A percentile compares a stretch with the other conserved stretches of the same genome.
Conservation (phyloP, 2,113 vertebrate genomes). For the Zingel zingel region DNA sequence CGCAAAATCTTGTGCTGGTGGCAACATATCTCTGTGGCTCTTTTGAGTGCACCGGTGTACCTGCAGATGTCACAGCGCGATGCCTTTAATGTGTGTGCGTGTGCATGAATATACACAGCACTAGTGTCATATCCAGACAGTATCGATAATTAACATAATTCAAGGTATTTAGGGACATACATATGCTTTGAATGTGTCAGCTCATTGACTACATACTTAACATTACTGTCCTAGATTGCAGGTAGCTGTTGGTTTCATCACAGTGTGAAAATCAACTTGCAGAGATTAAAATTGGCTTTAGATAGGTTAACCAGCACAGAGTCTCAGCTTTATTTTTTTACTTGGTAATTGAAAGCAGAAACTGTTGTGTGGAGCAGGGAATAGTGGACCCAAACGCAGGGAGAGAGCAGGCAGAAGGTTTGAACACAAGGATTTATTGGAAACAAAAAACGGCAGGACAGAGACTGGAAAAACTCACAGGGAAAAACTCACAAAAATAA, state of each 20-base stretch:
- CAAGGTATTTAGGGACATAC: neutral
- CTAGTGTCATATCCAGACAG: neutral
- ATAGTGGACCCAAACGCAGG: too few relatives aligned
- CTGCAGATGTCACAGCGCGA: conserved; percentile 39
- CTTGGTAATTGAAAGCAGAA: neutral
- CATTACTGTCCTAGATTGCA: neutral
- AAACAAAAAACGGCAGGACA: too few relatives aligned
- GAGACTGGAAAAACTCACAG: too few relatives aligned
- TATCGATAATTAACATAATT: neutral
- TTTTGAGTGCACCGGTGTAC: conserved; percentile 5
- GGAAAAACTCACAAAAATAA: too few relatives aligned
- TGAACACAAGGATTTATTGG: too few relatives aligned
- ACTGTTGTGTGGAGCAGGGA: too few relatives aligned
- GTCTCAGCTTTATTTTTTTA: neutral
- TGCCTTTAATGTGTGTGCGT: neutral
- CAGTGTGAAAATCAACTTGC: conserved; percentile 1
- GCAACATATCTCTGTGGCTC: conserved; percentile 2
- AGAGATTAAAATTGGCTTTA: conserved; percentile 3
- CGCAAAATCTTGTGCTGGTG: conserved; percentile 18
- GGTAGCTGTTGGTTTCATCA: conserved; percentile 43
- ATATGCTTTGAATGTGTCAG: neutral
- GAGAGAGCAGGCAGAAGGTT: too few relatives aligned
- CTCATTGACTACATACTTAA: conserved; percentile 10
- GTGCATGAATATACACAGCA: neutral
- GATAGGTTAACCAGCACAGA: neutral